Conservation (phyloP, 1,140 invertebrate genomes). For the Drosophila rufa region DNA sequence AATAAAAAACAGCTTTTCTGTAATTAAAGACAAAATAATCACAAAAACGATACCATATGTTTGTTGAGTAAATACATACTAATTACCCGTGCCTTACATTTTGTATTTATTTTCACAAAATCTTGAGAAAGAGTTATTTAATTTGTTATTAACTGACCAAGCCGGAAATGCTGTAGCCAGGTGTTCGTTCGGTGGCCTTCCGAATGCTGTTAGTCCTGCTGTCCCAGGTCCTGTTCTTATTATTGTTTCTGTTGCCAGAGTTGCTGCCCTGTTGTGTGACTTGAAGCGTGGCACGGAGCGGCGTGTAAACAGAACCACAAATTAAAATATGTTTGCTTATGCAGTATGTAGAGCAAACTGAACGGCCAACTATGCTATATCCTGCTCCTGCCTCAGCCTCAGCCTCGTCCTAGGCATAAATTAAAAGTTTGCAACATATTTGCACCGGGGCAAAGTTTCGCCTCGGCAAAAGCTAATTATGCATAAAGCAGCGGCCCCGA, state of each 20-base stretch:
- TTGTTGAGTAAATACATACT: background rate
- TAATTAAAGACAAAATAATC: too few species aligned
- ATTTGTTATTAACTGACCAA: background rate
- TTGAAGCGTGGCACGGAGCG: conserved; percentile 65
- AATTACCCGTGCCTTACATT: too few species aligned
- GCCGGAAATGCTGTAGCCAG: conserved; percentile 37
- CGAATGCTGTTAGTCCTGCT: conserved; percentile 32
- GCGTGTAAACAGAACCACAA: conserved; percentile 77
- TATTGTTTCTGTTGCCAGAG: conserved; percentile 47
- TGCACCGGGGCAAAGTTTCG: conserved; percentile 58
- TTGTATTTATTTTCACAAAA: too few species aligned
- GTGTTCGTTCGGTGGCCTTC: conserved; percentile 21
- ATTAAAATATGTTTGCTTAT: conserved; percentile 80
- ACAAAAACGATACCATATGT: background rate
- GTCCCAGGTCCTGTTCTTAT: conserved; percentile 31
- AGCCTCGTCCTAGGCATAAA: conserved; percentile 63
- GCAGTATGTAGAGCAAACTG: conserved; percentile 58
- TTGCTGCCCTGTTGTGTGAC: conserved; percentile 59
- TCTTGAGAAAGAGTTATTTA: background rate
- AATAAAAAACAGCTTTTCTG: background rate
- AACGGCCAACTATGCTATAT: conserved; percentile 54
- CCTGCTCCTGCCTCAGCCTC: background rate
- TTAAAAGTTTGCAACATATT: conserved; percentile 70
- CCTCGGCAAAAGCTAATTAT: conserved; percentile 72
- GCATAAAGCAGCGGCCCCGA: conserved; percentile 61